These are phyloP conservation scores for Oedothorax gibbosus DNA, from an alignment of 1,140 invertebrate genomes.

Conservation along the genomic window DNA sequence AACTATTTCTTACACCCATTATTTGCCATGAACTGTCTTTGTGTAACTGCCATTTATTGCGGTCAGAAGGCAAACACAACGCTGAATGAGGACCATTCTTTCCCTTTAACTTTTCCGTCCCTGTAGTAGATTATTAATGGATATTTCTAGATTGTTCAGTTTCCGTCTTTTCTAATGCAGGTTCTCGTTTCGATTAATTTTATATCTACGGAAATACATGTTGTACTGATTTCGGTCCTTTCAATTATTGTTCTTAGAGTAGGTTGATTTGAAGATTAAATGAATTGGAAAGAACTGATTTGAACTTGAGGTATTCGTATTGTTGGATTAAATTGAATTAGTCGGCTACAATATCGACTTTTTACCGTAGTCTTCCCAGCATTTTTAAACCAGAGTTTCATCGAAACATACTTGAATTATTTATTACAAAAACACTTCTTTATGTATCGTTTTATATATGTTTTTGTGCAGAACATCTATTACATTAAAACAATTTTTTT, in stretches of 20 bases:
- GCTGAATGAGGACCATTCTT: slow-evolving; percentile 3
- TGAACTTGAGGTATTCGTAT: too few relatives aligned
- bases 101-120: not conserved
- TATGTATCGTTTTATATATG: too few relatives aligned
- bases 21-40: slow-evolving; percentile 6
- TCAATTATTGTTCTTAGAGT: not conserved
- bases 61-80: slow-evolving; percentile 25
- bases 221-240: slow-evolving; percentile 17
- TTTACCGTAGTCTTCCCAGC: too few relatives aligned
- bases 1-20: too few relatives aligned
- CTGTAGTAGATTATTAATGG: slow-evolving; percentile 17
- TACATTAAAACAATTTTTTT: too few relatives aligned
- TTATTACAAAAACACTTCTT: too few relatives aligned
- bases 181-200: slow-evolving; percentile 28
- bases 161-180: slow-evolving; percentile 19
- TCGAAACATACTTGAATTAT: too few relatives aligned
- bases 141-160: slow-evolving; percentile 31
- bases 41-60: slow-evolving; percentile 16
- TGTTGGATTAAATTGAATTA: too few relatives aligned
- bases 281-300: too few relatives aligned
- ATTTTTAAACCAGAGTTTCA: too few relatives aligned
- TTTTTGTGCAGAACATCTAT: too few relatives aligned
- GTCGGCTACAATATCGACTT: too few relatives aligned
- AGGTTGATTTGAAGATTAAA: not conserved
- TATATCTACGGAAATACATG: not conserved